phyloP scores from a whole-genome alignment of 2,113 vertebrate genomes.

The Odobenus rosmarus region DNA sequence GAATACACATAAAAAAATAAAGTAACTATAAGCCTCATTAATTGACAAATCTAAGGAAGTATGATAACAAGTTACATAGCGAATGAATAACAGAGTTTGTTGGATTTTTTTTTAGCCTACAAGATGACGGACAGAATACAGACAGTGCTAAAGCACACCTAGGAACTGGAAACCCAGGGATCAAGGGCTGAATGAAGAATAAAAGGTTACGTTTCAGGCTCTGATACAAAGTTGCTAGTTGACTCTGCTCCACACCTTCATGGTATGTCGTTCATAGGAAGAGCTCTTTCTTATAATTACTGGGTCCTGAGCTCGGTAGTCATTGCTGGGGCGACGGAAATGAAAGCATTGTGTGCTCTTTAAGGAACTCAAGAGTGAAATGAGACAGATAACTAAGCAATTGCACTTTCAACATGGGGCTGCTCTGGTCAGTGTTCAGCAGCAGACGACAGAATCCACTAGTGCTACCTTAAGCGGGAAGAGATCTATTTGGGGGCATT shows the following conservation, averaged over 20 bases:
- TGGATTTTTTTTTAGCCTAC: neutral
- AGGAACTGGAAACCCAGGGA: accelerated
- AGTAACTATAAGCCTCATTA: neutral
- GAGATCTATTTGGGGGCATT: neutral
- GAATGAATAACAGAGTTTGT: neutral
- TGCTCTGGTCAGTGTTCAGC: neutral
- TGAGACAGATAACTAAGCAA: too few species aligned
- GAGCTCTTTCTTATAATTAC: neutral
- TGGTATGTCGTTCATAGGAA: accelerated
- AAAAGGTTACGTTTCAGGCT: neutral
- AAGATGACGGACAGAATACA: neutral
- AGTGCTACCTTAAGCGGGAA: neutral
- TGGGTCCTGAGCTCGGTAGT: neutral
- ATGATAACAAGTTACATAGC: neutral
- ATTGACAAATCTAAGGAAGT: neutral
- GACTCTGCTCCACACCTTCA: neutral
- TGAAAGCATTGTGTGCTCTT: neutral
- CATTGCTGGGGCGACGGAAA: neutral
- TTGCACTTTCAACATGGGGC: neutral
- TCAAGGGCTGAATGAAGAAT: neutral
- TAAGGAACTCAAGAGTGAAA: neutral
- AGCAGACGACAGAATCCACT: neutral
- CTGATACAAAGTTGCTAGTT: neutral
- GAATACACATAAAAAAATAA: neutral
- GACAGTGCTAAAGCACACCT: neutral